A percentile compares a stretch with the other conserved stretches of the same genome.
Conservation (phyloP, 1,140 invertebrate species). For the Gryllus bimaculatus region DNA sequence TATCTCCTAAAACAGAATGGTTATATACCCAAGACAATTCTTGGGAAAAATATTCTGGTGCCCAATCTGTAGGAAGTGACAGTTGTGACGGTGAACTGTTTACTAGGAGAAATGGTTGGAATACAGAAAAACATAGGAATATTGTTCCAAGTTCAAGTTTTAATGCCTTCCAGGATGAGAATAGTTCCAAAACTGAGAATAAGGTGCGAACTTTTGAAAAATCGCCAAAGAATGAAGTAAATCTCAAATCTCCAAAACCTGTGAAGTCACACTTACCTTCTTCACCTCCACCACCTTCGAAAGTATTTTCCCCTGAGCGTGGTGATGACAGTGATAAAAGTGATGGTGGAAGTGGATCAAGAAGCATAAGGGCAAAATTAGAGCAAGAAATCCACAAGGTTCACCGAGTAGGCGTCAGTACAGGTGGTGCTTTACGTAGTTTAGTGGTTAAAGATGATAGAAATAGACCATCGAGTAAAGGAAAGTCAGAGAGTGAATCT, state of each 20-base stretch:
- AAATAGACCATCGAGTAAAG: not conserved
- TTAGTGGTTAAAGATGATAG: slow-evolving; percentile 10
- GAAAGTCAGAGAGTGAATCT: not conserved
- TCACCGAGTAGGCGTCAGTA: slow-evolving; percentile 21
- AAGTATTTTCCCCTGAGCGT: not conserved
- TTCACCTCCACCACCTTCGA: not conserved
- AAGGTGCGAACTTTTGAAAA: too few species aligned
- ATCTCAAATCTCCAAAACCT: too few species aligned
- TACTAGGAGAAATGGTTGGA: not conserved
- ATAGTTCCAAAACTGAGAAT: too few species aligned
- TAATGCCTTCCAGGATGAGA: too few species aligned
- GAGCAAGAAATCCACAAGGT: slow-evolving; percentile 19
- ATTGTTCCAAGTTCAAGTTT: too few species aligned
- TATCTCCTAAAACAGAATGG: not conserved
- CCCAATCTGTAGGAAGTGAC: not conserved
- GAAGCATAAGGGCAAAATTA: slow-evolving; percentile 18
- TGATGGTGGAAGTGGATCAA: not conserved
- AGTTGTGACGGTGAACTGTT: not conserved
- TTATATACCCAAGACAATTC: not conserved
- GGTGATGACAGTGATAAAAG: not conserved
- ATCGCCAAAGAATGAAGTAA: too few species aligned
- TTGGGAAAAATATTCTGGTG: not conserved
- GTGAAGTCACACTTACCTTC: not conserved
- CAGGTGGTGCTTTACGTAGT: slow-evolving; percentile 17
- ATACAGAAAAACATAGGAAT: too few species aligned